Evolutionary conservation across 2,888 invertebrate genomes (phyloP).

Genomic region (Neoaliturus tenellus): DNA sequence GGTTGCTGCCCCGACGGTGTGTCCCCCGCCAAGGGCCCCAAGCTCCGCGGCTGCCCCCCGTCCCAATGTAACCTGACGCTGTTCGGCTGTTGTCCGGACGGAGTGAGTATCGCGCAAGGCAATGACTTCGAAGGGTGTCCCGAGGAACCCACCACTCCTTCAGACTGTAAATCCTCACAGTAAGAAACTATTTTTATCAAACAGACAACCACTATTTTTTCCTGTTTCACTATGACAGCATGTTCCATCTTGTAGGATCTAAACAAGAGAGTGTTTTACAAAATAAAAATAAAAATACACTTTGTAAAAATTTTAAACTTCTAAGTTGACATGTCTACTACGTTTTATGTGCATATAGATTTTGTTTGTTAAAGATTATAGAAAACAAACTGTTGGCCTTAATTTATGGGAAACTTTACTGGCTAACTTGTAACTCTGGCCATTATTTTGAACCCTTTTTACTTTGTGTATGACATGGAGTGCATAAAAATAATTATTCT

Average conservation of each 20-base stretch:
- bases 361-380: too few species aligned
- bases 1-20: constrained; percentile 92
- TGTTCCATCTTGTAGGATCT: neutral
- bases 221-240: neutral
- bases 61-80: constrained; percentile 84
- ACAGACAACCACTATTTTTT: neutral
- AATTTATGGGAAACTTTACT: too few species aligned
- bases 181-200: constrained; percentile 63
- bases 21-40: constrained; percentile 83
- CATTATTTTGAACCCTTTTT: too few species aligned
- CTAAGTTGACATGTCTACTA: too few species aligned
- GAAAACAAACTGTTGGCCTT: too few species aligned
- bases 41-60: constrained; percentile 85
- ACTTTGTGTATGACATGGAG: too few species aligned
- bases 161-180: constrained; percentile 69
- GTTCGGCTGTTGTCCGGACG: constrained; percentile 93
- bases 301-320: too few species aligned
- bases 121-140: constrained; percentile 92
- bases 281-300: too few species aligned
- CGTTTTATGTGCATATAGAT: too few species aligned
- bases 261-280: too few species aligned
- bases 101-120: constrained; percentile 85
- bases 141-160: constrained; percentile 69
- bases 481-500: too few species aligned
- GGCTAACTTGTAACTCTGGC: too few species aligned